A percentile compares a stretch with the other conserved stretches of the same genome.
Conservation (phyloP, 2,113 vertebrate species). For the Caracal caracal region DNA sequence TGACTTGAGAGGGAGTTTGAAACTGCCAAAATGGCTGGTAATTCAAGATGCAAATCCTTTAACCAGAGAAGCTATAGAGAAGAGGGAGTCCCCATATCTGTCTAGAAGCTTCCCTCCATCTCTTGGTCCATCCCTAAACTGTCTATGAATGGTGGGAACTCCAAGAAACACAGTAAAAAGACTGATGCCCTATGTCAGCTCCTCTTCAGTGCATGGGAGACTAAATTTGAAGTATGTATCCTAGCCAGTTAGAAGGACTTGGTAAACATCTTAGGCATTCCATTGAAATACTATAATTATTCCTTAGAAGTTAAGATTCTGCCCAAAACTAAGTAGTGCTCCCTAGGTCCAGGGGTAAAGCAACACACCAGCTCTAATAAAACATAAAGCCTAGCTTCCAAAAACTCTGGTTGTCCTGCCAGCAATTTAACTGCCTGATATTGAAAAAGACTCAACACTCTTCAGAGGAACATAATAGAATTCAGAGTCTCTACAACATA, state of each 20-base stretch:
- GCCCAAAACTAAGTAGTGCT: not conserved
- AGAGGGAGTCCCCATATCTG: not conserved
- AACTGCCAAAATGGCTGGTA: not conserved
- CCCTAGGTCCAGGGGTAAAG: not conserved
- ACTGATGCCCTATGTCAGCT: not conserved
- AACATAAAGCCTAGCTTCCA: not conserved
- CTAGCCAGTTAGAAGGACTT: not conserved
- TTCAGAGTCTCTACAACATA: not conserved
- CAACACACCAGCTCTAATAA: not conserved
- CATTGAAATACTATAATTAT: not conserved
- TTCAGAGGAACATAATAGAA: not conserved
- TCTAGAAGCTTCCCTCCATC: not conserved
- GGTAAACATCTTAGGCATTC: not conserved
- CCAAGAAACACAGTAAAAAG: not conserved
- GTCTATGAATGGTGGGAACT: too few species aligned
- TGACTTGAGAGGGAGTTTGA: not conserved
- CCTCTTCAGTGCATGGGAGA: not conserved
- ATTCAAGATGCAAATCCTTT: not conserved
- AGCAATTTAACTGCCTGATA: not conserved
- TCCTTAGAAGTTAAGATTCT: not conserved
- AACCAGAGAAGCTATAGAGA: not conserved
- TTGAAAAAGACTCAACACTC: not conserved
- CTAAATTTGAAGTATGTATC: not conserved
- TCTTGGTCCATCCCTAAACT: not conserved
- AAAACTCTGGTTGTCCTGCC: not conserved